Evolutionary conservation across 2,113 vertebrate genomes (phyloP).

Genomic region (Sterna hirundo): DNA sequence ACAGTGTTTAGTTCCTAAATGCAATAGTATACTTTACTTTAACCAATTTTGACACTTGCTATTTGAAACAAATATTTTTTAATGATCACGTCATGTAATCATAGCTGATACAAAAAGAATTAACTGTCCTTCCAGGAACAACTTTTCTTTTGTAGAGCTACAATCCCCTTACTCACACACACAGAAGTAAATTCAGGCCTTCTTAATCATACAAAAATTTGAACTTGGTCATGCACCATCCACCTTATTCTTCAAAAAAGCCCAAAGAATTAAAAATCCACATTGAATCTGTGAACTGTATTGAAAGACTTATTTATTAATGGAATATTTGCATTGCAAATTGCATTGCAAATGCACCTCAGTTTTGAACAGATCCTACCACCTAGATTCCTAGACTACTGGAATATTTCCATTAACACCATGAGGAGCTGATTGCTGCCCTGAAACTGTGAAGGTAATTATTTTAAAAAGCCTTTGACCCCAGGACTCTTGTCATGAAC

Average conservation of each 20-base stretch:
- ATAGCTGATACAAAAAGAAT: not conserved
- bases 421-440: not conserved
- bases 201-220: not conserved
- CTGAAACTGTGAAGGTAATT: not conserved
- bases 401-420: not conserved
- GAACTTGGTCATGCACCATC: not conserved
- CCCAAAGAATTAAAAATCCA: not conserved
- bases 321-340: too few species aligned
- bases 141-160: not conserved
- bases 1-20: not conserved
- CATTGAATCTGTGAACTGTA: not conserved
- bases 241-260: not conserved
- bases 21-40: not conserved
- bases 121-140: not conserved
- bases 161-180: not conserved
- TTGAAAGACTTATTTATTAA: not conserved
- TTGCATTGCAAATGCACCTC: not conserved
- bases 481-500: not conserved
- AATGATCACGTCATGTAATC: not conserved
- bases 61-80: not conserved
- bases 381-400: not conserved
- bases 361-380: not conserved
- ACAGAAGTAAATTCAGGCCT: not conserved
- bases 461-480: constrained; percentile 17
- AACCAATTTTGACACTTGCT: not conserved